Evolutionary conservation across 2,888 invertebrate species (phyloP).

Genomic region (Euplagia quadripunctaria): DNA sequence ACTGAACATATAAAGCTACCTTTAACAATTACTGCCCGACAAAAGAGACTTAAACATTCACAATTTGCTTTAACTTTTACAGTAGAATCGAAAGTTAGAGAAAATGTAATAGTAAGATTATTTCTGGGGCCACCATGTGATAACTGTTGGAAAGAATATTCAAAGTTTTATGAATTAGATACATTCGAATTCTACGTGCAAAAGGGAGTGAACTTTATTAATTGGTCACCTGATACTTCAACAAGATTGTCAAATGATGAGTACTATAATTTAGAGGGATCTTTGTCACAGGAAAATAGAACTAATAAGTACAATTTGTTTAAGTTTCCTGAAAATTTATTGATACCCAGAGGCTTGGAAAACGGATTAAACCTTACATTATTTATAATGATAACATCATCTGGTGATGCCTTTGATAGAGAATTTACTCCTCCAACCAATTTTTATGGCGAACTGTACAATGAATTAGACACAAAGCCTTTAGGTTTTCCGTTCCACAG

Average conservation of each 20-base stretch:
- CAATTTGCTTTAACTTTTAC: constrained; percentile 70
- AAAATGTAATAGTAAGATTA: constrained; percentile 66
- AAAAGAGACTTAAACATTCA: constrained; percentile 71
- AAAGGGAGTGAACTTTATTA: constrained; percentile 67
- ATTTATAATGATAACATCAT: constrained; percentile 73
- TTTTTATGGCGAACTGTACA: constrained; percentile 57
- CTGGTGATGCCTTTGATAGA: constrained; percentile 53
- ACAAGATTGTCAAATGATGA: constrained; percentile 65
- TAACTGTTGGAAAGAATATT: constrained; percentile 67
- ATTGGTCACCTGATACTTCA: constrained; percentile 69
- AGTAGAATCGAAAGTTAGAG: constrained; percentile 61
- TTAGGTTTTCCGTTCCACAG: constrained; percentile 82
- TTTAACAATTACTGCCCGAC: constrained; percentile 64
- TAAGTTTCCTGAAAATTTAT: constrained; percentile 75
- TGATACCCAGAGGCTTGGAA: constrained; percentile 74
- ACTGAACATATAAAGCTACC: constrained; percentile 50
- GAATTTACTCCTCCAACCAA: constrained; percentile 49
- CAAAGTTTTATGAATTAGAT: constrained; percentile 74
- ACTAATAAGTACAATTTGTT: constrained; percentile 68
- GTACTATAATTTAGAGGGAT: constrained; percentile 62
- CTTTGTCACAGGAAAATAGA: constrained; percentile 36
- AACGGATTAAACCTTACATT: constrained; percentile 74
- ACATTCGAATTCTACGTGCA: constrained; percentile 61
- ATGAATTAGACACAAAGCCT: constrained; percentile 68
- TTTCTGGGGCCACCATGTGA: constrained; percentile 77